Conservation (phyloP, 2,113 vertebrate species). For the Gymnorhina tibicen region DNA sequence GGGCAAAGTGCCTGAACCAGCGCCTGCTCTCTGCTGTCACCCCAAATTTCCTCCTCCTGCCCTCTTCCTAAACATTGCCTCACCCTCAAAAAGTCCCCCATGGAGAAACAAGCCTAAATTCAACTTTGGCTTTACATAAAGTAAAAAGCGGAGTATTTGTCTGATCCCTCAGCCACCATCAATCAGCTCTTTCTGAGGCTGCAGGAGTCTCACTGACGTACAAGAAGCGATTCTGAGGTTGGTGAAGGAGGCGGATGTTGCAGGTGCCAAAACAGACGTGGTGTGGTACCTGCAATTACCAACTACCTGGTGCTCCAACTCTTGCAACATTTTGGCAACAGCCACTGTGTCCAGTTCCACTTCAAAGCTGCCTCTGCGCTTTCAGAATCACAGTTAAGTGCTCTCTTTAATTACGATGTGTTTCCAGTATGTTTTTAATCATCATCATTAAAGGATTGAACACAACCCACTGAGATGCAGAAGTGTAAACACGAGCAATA, state of each 20-base stretch:
- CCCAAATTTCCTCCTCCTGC: not conserved
- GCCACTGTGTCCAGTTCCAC: not conserved
- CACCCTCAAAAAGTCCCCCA: not conserved
- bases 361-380: conserved; percentile 35
- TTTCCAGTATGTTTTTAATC: conserved; percentile 38
- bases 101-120: not conserved
- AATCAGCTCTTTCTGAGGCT: not conserved
- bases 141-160: not conserved
- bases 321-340: not conserved
- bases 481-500: conserved; percentile 14
- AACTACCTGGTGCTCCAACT: not conserved
- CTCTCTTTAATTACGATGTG: conserved; percentile 3
- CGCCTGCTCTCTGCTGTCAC: not conserved
- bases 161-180: not conserved
- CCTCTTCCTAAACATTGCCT: not conserved
- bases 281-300: not conserved
- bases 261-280: not conserved
- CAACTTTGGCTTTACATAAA: not conserved
- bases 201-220: fast-evolving
- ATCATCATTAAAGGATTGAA: conserved; percentile 25
- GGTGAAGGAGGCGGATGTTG: not conserved
- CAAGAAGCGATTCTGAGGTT: fast-evolving
- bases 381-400: not conserved
- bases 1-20: not conserved
- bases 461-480: not conserved